These are phyloP conservation scores for Atta colombica DNA, from an alignment of 1,140 invertebrate species.

Conservation along the genomic window DNA sequence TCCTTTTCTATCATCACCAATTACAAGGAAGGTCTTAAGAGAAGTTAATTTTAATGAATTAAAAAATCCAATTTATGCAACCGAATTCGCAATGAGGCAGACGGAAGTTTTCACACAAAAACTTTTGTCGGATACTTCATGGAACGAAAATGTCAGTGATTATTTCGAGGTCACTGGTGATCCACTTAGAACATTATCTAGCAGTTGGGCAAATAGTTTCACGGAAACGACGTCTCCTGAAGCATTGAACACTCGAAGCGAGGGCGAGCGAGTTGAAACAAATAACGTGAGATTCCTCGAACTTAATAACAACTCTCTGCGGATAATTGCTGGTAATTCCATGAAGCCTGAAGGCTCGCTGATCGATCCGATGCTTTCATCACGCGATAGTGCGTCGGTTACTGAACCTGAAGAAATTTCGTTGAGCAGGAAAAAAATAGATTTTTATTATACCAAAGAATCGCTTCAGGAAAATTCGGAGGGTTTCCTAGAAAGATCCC, in stretches of 20 bases:
- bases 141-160: slow-evolving; percentile 20
- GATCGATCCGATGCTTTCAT: background rate
- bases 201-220: background rate
- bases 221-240: background rate
- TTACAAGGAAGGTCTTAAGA: background rate
- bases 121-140: background rate
- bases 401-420: background rate
- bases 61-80: background rate
- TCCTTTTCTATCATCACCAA: background rate
- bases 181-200: background rate
- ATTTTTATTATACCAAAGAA: background rate
- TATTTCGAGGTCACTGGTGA: slow-evolving; percentile 29
- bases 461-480: background rate
- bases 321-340: slow-evolving; percentile 20
- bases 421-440: background rate
- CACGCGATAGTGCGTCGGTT: background rate
- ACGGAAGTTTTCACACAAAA: background rate
- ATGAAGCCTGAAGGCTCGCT: background rate
- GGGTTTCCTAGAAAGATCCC: background rate
- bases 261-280: background rate
- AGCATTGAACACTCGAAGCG: background rate
- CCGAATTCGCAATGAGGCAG: background rate
- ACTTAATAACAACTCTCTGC: slow-evolving; percentile 30
- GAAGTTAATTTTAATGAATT: background rate
- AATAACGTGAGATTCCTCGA: slow-evolving; percentile 16